phyloP scores from a whole-genome alignment of 2,797 vertebrate genomes.

The Hydrolagus colliei region DNA sequence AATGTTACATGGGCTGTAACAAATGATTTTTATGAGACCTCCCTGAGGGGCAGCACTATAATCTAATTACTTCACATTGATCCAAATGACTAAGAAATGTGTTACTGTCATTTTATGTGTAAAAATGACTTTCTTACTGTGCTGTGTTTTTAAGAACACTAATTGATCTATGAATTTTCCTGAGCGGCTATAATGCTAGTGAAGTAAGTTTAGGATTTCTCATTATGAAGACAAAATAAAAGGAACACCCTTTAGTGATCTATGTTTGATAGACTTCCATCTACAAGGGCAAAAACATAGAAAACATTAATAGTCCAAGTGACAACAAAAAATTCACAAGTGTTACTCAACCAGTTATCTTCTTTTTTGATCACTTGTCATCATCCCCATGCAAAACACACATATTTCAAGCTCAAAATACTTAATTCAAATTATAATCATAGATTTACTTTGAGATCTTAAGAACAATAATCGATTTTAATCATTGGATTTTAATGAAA shows the following conservation, averaged over 20 bases:
- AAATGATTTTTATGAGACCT: neutral
- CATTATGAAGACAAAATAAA: neutral
- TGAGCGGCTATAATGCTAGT: neutral
- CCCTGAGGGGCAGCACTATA: neutral
- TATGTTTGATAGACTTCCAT: neutral
- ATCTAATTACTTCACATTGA: slow-evolving; percentile 1
- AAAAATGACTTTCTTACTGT: neutral
- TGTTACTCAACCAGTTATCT: neutral
- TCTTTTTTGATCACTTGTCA: neutral
- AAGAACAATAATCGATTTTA: too few relatives aligned
- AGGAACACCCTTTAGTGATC: neutral
- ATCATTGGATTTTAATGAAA: too few relatives aligned
- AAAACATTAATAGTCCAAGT: neutral
- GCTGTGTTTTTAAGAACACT: slow-evolving; percentile 2
- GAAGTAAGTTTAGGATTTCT: neutral
- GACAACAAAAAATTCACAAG: neutral
- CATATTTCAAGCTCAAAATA: too few relatives aligned
- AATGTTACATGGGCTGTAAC: neutral
- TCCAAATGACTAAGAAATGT: slow-evolving; percentile 9
- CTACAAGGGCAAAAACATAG: neutral
- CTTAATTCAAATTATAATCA: too few relatives aligned
- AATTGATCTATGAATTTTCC: neutral
- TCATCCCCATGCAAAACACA: too few relatives aligned
- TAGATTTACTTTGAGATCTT: too few relatives aligned
- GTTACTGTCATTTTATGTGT: neutral